Conservation (phyloP, 1,140 invertebrate genomes). For the Elysia chlorotica region DNA sequence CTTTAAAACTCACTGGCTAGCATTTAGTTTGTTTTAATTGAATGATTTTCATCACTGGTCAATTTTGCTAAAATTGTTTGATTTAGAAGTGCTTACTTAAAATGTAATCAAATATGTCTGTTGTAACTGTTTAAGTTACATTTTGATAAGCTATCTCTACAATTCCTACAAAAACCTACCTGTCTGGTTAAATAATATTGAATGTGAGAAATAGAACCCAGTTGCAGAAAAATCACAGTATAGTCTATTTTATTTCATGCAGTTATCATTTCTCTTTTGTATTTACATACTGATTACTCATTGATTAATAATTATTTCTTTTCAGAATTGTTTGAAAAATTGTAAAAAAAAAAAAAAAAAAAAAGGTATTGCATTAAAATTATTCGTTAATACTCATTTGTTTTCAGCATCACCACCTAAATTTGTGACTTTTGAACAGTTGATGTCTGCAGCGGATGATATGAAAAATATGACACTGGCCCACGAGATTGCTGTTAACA, state of each 20-base stretch:
- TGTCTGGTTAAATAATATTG: no score
- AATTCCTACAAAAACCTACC: no score
- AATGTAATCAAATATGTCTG: no score
- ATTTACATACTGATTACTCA: neutral
- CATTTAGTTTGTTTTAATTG: no score
- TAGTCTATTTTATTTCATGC: neutral
- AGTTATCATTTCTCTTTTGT: neutral
- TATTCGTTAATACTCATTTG: constrained; percentile 3
- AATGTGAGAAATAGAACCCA: no score
- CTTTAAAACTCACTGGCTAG: no score
- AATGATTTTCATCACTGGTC: no score
- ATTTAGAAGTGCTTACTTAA: no score
- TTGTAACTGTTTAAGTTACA: no score
- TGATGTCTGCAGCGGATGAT: constrained; percentile 85
- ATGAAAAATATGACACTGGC: constrained; percentile 92
- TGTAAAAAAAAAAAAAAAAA: neutral
- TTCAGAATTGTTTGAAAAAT: neutral
- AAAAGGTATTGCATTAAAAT: neutral
- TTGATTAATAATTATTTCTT: neutral
- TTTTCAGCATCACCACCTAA: constrained; percentile 74
- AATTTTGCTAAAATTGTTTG: no score
- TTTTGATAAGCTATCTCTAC: no score
- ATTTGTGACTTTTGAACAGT: constrained; percentile 86
- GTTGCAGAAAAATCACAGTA: no score
- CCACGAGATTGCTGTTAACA: constrained; percentile 93